Base-by-base conservation (phyloP, 2,797 vertebrate species). In the Mastacembelus armatus region DNA sequence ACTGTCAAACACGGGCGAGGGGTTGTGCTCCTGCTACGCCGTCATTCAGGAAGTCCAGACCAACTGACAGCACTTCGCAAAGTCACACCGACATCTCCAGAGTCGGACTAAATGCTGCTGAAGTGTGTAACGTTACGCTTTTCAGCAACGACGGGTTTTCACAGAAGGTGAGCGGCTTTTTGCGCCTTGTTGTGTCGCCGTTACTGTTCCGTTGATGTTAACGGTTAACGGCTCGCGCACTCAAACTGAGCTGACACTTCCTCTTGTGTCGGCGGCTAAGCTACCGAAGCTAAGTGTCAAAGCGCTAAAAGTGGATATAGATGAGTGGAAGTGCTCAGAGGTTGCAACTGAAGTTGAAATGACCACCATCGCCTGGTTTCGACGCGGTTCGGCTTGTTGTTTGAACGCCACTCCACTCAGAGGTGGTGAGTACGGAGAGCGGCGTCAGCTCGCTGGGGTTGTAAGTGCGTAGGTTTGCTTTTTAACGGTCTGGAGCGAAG, bases 31-130 rank as follows among this genome's bases (percentile, higher is more conserved):
- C 18, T 7, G 75, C 83, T 48, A 85, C 73, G 78, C 87, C 86
- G 90, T 88, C 89, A 91, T 90, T 86, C 92, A 93, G 92, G 92
- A 93, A 93, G 91, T 92, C 90, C 77, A 61, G 33, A 82, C 77
- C 77, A 52, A 87, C 83, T 91, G 89, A 88, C 88, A 89, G 83
- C 89, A 78, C 86, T 87, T 85, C 74, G 69, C 9, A 65, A 91
- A 92, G 88, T 91, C 88, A 55, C 88, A 71, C 57, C 59, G 84
- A 86, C 78, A 21, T 51, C 78, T 63, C 59, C 78, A 66, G 50
- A 84, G 65, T 76, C 64, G 70, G 85, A 89, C 77, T 83, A 82
- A 79, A 85, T 54, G 52, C 44, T 16, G 27, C 11, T 8, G 30
- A 60, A 81, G 70, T 65, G 49, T 26, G 58, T 15, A n/a, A n/a